Evolutionary conservation across 2,888 invertebrate genomes (phyloP), one percentile per base, ranked within the genome.

Genomic region (Operophtera brumata): DNA sequence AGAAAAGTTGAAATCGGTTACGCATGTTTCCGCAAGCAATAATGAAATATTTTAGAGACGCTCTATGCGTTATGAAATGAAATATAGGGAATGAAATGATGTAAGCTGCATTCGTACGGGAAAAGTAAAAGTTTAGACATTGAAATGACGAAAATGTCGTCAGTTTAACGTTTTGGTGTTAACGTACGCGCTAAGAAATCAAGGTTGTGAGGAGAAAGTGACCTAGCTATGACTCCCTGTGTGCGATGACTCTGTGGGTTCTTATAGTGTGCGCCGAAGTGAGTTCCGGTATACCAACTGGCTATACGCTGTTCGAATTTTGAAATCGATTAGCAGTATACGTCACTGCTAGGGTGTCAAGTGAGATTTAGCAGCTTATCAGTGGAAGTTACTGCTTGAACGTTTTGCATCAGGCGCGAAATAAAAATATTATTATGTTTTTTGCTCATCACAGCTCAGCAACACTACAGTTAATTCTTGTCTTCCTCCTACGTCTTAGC

Each of bases 171-270:
- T 69, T 71, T 70, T 71, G 73, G 73, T 77, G 83, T 77, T 80
- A 78, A 78, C 78, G 84, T 78, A 77, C 77, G 73, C 64, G 71
- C 75, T 75, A 84, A 85, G 85, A 86, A 87, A 89, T 88, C 88
- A 88, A 88, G 88, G 88, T 83, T 85, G 86, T 74, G 61, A 67
- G 72, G 87, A 86, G 88, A 88, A 88, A 89, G 88, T 89, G 86
- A 78, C 86, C 84, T 75, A 83, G 80, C 76, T 73, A 64, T 62
- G 74, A 69, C 67, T 62, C 65, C 64, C 67, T 71, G 73, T 74
- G 66, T 64, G 70, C 67, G 70, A 71, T 75, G 75, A 57, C 59
- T 61, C 49, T 54, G 66, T 20, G 2, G 66, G 66, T 66, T 73
- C 65, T 71, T 71, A 67, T 64, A 70, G 69, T 68, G 67, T 53